phyloP scores from a whole-genome alignment of 2,113 vertebrate species.

The Corythoichthys intestinalis region DNA sequence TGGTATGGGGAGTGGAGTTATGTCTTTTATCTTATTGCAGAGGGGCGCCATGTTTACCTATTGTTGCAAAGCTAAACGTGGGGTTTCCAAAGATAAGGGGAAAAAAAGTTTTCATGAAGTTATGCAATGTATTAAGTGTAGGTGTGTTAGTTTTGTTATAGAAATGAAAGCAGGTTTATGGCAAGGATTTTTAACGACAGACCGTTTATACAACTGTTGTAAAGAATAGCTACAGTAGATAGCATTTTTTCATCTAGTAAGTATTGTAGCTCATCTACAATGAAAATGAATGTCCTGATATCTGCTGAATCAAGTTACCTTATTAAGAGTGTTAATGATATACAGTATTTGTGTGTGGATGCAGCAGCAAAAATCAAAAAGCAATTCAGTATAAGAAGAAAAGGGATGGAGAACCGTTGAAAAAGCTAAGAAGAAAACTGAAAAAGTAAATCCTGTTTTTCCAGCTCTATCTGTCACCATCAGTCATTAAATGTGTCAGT shows the following conservation, averaged over 20 bases:
- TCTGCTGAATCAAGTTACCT: neutral
- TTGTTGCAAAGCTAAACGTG: neutral
- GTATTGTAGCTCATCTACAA: neutral
- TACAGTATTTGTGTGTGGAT: neutral
- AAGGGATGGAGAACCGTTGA: constrained; percentile 13
- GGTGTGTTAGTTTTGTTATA: neutral
- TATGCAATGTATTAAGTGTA: neutral
- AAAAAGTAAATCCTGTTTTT: constrained; percentile 41
- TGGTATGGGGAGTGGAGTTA: no score
- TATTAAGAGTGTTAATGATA: neutral
- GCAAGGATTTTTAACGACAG: neutral
- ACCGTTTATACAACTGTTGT: neutral
- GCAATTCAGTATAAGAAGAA: constrained; percentile 18
- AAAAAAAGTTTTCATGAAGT: neutral
- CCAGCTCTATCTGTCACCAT: neutral
- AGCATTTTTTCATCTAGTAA: neutral
- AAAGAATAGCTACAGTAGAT: neutral
- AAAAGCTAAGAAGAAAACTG: constrained; percentile 33
- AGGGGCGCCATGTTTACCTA: neutral
- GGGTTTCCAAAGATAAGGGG: neutral
- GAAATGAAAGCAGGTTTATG: neutral
- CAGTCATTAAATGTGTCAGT: neutral
- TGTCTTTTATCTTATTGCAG: neutral
- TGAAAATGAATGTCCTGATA: neutral
- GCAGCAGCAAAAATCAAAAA: constrained; percentile 51